These are phyloP conservation scores for Mythimna albipuncta DNA, from an alignment of 2,888 invertebrate species.

Conservation along the genomic window DNA sequence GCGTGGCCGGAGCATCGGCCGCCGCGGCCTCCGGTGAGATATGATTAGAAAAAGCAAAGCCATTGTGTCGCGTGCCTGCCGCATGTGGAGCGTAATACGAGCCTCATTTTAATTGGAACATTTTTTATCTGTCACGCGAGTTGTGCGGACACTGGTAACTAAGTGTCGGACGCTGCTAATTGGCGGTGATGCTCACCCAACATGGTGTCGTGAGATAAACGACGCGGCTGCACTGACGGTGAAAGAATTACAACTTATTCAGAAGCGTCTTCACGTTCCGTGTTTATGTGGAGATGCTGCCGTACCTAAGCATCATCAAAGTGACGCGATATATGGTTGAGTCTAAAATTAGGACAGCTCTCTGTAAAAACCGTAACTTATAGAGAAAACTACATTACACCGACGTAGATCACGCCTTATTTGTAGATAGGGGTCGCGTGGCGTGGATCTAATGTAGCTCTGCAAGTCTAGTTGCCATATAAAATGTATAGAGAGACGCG, in stretches of 20 bases:
- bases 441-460: too few species aligned
- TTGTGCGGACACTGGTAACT: slow-evolving; percentile 68
- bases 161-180: slow-evolving; percentile 75
- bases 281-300: slow-evolving; percentile 47
- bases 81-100: slow-evolving; percentile 79
- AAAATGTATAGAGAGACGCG: too few species aligned
- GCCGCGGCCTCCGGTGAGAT: slow-evolving; percentile 56
- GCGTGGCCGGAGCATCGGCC: slow-evolving; percentile 39
- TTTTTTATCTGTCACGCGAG: slow-evolving; percentile 81
- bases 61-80: slow-evolving; percentile 80
- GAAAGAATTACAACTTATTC: slow-evolving; percentile 63
- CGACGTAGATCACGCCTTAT: too few species aligned
- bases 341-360: slow-evolving; percentile 24
- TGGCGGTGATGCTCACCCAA: slow-evolving; percentile 74
- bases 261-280: slow-evolving; percentile 53
- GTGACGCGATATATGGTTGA: slow-evolving; percentile 14
- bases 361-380: not conserved
- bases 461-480: too few species aligned
- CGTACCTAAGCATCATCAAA: slow-evolving; percentile 31
- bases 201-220: slow-evolving; percentile 72
- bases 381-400: not conserved
- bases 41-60: slow-evolving; percentile 75
- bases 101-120: slow-evolving; percentile 81
- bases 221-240: slow-evolving; percentile 64
- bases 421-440: too few species aligned